A percentile compares a stretch with the other conserved stretches of the same genome.
Conservation (phyloP, 2,888 invertebrate genomes). For the Athetis lepigone region DNA sequence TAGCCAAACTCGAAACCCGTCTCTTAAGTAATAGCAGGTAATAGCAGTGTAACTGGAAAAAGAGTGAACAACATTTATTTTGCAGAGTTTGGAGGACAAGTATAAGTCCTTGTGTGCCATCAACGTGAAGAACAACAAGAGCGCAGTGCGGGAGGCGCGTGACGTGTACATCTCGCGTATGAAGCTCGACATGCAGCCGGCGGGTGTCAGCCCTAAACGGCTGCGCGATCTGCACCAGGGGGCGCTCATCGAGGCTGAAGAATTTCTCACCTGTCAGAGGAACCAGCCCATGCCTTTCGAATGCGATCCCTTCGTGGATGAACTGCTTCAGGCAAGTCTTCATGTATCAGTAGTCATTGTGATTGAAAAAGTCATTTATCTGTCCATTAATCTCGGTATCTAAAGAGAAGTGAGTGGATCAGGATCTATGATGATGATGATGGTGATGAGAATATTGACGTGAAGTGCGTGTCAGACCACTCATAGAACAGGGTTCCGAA, state of each 20-base stretch:
- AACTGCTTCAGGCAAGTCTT: slow-evolving; percentile 44
- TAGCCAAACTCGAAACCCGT: too few relatives aligned
- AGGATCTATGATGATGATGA: too few relatives aligned
- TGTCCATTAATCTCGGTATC: slow-evolving; percentile 3
- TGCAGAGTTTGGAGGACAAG: slow-evolving; percentile 34
- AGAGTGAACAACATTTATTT: background rate
- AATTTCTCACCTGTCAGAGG: slow-evolving; percentile 40
- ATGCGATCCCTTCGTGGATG: slow-evolving; percentile 37
- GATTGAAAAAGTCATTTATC: slow-evolving; percentile 6
- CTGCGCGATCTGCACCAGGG: slow-evolving; percentile 52
- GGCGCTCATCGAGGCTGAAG: slow-evolving; percentile 40
- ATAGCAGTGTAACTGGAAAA: slow-evolving; percentile 2
- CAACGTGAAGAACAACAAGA: slow-evolving; percentile 41
- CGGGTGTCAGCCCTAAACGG: slow-evolving; percentile 24
- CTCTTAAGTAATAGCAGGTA: too few relatives aligned
- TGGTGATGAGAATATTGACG: too few relatives aligned
- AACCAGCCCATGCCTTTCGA: slow-evolving; percentile 26
- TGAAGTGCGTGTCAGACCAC: too few relatives aligned
- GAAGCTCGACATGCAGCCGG: slow-evolving; percentile 15
- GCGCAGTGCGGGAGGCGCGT: slow-evolving; percentile 37
- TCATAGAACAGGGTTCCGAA: too few relatives aligned
- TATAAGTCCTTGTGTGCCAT: slow-evolving; percentile 17
- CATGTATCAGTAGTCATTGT: background rate
- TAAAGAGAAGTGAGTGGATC: too few relatives aligned
- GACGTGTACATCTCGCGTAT: slow-evolving; percentile 33